Base-by-base conservation (phyloP, 2,888 invertebrate species). In the Aphrophora alni region DNA sequence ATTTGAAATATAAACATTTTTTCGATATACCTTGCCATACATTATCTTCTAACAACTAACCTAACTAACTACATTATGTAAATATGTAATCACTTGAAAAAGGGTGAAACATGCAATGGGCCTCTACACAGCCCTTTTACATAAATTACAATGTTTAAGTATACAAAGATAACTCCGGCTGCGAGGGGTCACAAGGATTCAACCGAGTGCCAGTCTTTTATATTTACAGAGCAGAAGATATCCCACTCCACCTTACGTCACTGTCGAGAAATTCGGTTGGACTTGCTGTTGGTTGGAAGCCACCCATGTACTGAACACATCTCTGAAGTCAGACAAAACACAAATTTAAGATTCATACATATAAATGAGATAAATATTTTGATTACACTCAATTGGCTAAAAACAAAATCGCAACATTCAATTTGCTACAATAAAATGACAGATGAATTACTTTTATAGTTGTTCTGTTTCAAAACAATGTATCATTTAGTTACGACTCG, bases 251-350 rank as follows among this genome's bases (percentile, higher is more conserved):
- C 78, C 78, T 74, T 94, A 95, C 90, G 95, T 95, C 86, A 95
- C 95, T 85, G 94, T 93, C 84, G 94, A 94, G 89, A 93, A 94
- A 88, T 74, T 33, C 21, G 38, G 69, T n/a, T 71, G 71, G 28
- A 28, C 27, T 27, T 25, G 27, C 38, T 38, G 51, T 72, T 94
- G 95, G 91, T 95, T 95, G 87, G 94, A 93, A 83, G 95, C 94
- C 87, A 96, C 96, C 96, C 96, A 96, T 83, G 94, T 94, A 87
- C 94, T 94, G 91, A 95, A 96, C 84, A 97, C 97, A 89, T 97
- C 97, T 90, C 96, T 96, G 93, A 82, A 91, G 91, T 84, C 86
- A 86, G 86, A 77, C 51, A n/a, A n/a, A n/a, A n/a, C n/a, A n/a
- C n/a, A n/a, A n/a, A n/a, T n/a, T n/a, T 69, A 10, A 69, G 7